Base-by-base conservation (phyloP, 2,797 vertebrate species). In the Scomberomorus guttatus region DNA sequence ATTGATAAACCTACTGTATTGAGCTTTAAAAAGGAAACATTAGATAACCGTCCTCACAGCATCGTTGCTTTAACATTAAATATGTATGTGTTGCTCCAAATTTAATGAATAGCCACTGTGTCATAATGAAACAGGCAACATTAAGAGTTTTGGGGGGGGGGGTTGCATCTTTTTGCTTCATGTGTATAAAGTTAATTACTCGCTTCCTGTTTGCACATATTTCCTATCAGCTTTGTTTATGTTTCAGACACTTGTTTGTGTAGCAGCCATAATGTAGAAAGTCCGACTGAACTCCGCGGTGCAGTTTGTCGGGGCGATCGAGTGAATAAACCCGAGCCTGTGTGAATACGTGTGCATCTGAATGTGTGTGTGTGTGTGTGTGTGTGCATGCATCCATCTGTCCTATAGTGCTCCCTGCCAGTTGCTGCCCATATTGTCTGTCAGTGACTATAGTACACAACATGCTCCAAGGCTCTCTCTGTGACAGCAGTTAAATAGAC, bases 391-490 rank as follows among this genome's bases (percentile, higher is more conserved):
- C 56, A 56, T 83, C 84, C 84, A 83, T 91, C 87, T 89, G 90
- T 85, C 85, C 79, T 63, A 14, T 56, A 71, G 74, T 84, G 77
- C 80, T 83, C 52, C 72, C 79, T 87, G 87, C 84, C 85, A 91
- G 79, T 86, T 77, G 72, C 76, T 86, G 75, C 70, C 83, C 86
- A 89, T 89, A 84, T 84, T 90, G 89, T 88, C 77, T 83, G 75
- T 85, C 62, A 50, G 84, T 64, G 72, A 66, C 85, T 81, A 68
- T 64, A 62, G 76, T 75, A 77, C 88, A 84, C 82, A 80, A 79
- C 80, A 72, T 62, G 85, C 84, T 87, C 68, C 74, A 27, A 78
- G 80, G 77, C 79, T 84, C 78, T 77, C 80, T 80, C 54, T 87
- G 79, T 79, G 88, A 85, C 82, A 79, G 77, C 80, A 87, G 77